Evolutionary conservation across 2,888 invertebrate species (phyloP).

Genomic region (Nemotelus pantherinus): DNA sequence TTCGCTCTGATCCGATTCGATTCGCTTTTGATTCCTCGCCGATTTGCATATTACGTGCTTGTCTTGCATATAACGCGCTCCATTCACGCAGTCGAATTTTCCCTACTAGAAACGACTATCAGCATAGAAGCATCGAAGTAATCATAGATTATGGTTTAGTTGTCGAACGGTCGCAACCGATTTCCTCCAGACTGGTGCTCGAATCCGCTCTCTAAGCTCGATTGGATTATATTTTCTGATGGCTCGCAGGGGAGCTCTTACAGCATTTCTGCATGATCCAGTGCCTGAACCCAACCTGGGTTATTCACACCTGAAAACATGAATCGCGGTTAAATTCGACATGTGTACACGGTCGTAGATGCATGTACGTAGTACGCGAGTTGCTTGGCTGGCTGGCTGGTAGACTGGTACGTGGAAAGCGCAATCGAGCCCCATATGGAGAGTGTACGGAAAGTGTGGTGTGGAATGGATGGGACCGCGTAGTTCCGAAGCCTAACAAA

Average conservation of each 20-base stretch:
- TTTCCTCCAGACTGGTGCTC: constrained; percentile 11
- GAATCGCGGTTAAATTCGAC: constrained; percentile 35
- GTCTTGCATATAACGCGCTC: no score
- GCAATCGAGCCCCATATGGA: not conserved
- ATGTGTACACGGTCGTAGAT: constrained; percentile 23
- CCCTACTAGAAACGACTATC: not conserved
- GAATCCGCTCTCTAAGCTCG: constrained; percentile 3
- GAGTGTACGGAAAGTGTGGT: not conserved
- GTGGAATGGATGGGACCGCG: constrained; percentile 22
- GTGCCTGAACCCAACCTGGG: not conserved
- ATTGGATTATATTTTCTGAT: constrained; percentile 1
- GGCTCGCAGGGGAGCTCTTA: constrained; percentile 2
- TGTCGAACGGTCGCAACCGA: constrained; percentile 6
- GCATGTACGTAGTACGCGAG: constrained; percentile 3
- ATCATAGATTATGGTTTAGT: not conserved
- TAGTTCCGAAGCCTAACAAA: constrained; percentile 38
- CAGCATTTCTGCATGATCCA: not conserved
- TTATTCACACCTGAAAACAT: constrained; percentile 41
- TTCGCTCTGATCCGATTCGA: no score
- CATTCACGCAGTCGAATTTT: not conserved
- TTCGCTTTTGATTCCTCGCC: no score
- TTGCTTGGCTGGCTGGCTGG: not conserved
- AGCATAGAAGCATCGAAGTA: no score
- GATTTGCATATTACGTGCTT: no score
- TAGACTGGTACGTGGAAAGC: not conserved